Evolutionary conservation across 2,888 invertebrate genomes (phyloP), one percentile per base, ranked within the genome.

Genomic region (Brachynemurus nebulosus): DNA sequence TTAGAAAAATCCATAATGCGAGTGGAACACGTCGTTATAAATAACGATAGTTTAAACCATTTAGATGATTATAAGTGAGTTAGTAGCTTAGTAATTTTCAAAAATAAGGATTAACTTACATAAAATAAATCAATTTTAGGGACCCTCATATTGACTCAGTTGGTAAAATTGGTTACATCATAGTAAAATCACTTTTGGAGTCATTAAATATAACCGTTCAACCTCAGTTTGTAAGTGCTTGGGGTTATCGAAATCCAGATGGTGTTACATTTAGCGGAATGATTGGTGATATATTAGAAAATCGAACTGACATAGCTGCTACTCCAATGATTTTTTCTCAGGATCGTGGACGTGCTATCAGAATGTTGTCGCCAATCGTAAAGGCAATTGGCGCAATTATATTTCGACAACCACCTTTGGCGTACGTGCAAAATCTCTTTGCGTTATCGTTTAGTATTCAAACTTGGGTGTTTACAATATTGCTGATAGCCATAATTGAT

Each of bases 401-500:
- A 17, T 80, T 80, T 61, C 68, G 76, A 1, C 74, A 76, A 48
- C 80, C 81, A 0, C 73, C 79, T 0, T 64, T 80, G 0, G 74
- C 80, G 0, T 70, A 72, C 44, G 68, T 80, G 3, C 69, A 71
- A 40, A 82, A 81, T 52, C 74, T 82, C 52, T 81, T 78, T 59
- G 63, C 71, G 0, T 58, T 80, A 2, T 79, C 81, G 0, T 81
- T 82, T 59, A 68, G 71, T 2, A 64, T 61, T 1, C 61, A 65
- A 0, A 80, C 81, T 1, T 82, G 81, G 81, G 53, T 74, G 33
- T n/a, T n/a, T n/a, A n/a, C n/a, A n/a, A n/a, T n/a, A n/a, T n/a
- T n/a, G n/a, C n/a, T n/a, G n/a, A n/a, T n/a, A n/a, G n/a, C n/a
- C n/a, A n/a, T n/a, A n/a, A n/a, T n/a, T n/a, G n/a, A n/a, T n/a